A percentile compares a stretch with the other conserved stretches of the same genome.
Conservation (phyloP, 1,140 invertebrate species). For the Metaphire vulgaris region DNA sequence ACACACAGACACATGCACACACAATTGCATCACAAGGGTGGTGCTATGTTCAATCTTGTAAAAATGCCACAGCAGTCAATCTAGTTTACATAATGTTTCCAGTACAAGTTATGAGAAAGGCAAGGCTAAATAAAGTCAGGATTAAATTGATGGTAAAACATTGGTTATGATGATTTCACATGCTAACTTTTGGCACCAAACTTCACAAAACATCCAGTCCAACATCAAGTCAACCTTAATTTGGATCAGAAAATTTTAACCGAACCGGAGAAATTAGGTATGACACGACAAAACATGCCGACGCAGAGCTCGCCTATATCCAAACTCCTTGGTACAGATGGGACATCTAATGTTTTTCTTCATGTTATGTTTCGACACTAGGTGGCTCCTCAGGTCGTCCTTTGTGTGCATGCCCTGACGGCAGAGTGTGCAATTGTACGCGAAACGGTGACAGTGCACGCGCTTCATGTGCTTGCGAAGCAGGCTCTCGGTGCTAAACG, state of each 20-base stretch:
- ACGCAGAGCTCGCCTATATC: conserved; percentile 8
- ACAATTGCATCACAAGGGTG: background rate
- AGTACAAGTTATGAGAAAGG: no score
- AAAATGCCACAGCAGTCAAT: no score
- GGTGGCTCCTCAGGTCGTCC: conserved; percentile 3
- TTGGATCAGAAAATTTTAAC: no score
- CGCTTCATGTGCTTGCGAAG: background rate
- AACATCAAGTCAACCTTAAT: no score
- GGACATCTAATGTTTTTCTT: conserved; percentile 12
- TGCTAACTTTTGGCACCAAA: no score
- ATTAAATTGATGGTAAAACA: no score
- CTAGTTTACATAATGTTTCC: no score
- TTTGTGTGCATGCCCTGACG: conserved; percentile 9
- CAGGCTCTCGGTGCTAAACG: background rate
- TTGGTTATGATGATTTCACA: no score
- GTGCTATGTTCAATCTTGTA: no score
- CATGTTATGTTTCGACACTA: conserved; percentile 14
- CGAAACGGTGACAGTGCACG: background rate
- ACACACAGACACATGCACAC: background rate
- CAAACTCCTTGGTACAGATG: conserved; percentile 18
- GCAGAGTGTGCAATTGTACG: conserved; percentile 17
- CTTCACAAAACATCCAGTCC: no score
- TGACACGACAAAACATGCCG: conserved; percentile 5
- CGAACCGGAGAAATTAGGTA: no score
- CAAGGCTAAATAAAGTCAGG: no score